Evolutionary conservation across 2,113 vertebrate genomes (phyloP).

Genomic region (Pelobates fuscus): DNA sequence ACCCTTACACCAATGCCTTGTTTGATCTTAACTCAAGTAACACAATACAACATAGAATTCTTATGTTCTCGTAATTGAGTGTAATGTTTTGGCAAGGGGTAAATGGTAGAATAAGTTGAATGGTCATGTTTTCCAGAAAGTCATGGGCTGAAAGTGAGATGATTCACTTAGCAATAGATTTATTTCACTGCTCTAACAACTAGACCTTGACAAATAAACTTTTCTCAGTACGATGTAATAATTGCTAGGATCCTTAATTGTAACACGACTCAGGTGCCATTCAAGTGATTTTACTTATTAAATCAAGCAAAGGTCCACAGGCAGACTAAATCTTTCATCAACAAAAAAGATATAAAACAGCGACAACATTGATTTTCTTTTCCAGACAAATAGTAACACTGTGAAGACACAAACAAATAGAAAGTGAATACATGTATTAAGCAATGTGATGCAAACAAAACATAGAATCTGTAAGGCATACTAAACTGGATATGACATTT

Average conservation of each 20-base stretch:
- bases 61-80: slow-evolving; percentile 59
- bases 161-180: slow-evolving; percentile 68
- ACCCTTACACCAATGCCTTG: not conserved
- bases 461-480: not conserved
- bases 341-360: slow-evolving; percentile 36
- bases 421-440: slow-evolving; percentile 5
- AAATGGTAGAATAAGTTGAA: slow-evolving; percentile 67
- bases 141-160: slow-evolving; percentile 60
- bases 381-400: slow-evolving; percentile 20
- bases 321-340: slow-evolving; percentile 50
- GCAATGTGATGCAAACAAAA: not conserved
- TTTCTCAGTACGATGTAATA: slow-evolving; percentile 62
- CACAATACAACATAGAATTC: slow-evolving; percentile 34
- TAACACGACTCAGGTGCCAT: slow-evolving; percentile 57
- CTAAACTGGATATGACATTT: not conserved
- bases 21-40: slow-evolving; percentile 9
- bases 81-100: slow-evolving; percentile 57
- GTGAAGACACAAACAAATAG: not conserved
- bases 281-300: slow-evolving; percentile 67
- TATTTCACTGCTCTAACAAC: slow-evolving; percentile 62
- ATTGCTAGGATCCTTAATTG: slow-evolving; percentile 64
- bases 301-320: slow-evolving; percentile 60
- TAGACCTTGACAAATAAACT: slow-evolving; percentile 69
- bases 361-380: slow-evolving; percentile 41
- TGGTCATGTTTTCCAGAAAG: slow-evolving; percentile 70